phyloP scores from a whole-genome alignment of 2,888 invertebrate genomes.

The Tyria jacobaeae region DNA sequence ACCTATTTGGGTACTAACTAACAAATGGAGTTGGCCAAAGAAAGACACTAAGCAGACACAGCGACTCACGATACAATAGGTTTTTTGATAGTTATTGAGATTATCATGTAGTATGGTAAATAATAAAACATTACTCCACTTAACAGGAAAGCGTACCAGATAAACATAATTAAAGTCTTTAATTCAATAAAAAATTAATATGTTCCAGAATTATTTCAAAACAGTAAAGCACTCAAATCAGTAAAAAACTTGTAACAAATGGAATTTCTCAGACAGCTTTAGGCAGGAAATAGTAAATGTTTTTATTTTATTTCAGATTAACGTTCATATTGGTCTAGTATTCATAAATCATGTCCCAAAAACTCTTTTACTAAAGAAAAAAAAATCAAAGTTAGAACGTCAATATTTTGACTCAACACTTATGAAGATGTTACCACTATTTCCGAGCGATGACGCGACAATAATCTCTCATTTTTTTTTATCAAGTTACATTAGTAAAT shows the following conservation, averaged over 20 bases:
- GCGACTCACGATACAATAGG: too few species aligned
- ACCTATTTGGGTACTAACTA: too few species aligned
- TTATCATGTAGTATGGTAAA: too few species aligned
- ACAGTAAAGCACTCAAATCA: too few species aligned
- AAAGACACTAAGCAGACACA: too few species aligned
- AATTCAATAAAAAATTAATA: too few species aligned
- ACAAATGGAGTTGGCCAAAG: too few species aligned
- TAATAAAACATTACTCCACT: too few species aligned
- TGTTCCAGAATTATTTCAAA: neutral
- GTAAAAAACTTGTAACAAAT: too few species aligned
- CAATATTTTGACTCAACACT: slow-evolving; percentile 23
- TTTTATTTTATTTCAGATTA: neutral
- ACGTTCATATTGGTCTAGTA: neutral
- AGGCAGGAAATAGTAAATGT: neutral
- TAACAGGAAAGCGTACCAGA: too few species aligned
- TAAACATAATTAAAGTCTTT: neutral
- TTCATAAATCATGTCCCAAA: slow-evolving; percentile 15
- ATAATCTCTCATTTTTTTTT: slow-evolving; percentile 41
- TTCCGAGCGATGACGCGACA: slow-evolving; percentile 51
- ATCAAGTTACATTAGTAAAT: slow-evolving; percentile 52
- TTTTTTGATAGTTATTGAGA: too few species aligned
- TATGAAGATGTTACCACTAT: slow-evolving; percentile 15
- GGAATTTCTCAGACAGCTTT: neutral
- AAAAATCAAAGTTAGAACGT: slow-evolving; percentile 18
- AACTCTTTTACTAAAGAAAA: slow-evolving; percentile 6